Base-by-base conservation (phyloP, 30 jellyfish, hydroid and myxozoan genomes). In the Cassiopea andromeda region DNA sequence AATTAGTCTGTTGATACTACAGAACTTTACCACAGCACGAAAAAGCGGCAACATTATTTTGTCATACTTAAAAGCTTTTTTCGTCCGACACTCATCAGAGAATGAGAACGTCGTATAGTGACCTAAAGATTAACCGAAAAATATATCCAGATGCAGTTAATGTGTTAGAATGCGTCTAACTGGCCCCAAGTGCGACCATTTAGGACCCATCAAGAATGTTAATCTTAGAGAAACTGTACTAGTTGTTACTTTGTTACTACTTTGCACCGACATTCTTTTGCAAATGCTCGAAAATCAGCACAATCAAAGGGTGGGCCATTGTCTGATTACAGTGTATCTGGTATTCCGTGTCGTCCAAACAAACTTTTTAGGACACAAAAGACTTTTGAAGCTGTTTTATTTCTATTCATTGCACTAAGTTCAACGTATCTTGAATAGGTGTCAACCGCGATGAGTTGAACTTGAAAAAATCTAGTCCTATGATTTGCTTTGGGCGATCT, bases 321-420 rank as follows among this genome's bases (percentile, higher is more conserved):
- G 46, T 70, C 92, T 48, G 92, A 89, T 67, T 82, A 9, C 10
- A 87, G 79, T 44, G 74, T 48, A 15, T 87, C 95, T 77, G 90
- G 90, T 27, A 67, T 87, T n/a, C 90, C 96, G 69, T 89, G 92
- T 16, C 89, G 43, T 44, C 82, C 81, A 81, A 81, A 80, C 48
- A 81, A 1, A 8, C 74, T 38, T 64, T 80, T 80, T 38, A 78
- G 78, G 13, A 54, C 92, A 47, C 61, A 54, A 7, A 60, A 43
- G 6, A 75, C 93, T 43, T 60, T 88, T 46, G 75, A 19, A 0
- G 74, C 45, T 60, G 73, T 85, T 61, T 68, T 89, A 83, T 48
- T 69, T 46, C 48, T 70, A 9, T 70, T 69, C 88, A 89, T 83
- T 46, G 68, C 81, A 1, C 73, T 88, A 80, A 81, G 60, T 89